These are phyloP conservation scores for Brachionus manjavacas DNA, from an alignment of 1,140 invertebrate genomes.

Conservation along the genomic window DNA sequence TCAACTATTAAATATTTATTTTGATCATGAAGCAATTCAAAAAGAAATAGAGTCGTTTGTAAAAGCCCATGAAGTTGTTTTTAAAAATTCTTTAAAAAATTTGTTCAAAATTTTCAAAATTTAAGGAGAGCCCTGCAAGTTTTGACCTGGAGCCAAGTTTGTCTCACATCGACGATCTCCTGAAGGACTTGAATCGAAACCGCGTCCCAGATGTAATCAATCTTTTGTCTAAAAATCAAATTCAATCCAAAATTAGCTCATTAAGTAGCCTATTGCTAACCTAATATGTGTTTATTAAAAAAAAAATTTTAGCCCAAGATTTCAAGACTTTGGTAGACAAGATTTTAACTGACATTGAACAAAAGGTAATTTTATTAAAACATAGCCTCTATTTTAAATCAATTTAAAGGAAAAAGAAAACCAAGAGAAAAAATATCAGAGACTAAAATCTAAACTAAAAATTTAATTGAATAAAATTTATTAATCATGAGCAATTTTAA, in stretches of 20 bases:
- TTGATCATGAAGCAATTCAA: background rate
- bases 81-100: background rate
- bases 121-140: conserved; percentile 17
- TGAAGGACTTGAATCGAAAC: conserved; percentile 13
- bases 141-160: conserved; percentile 39
- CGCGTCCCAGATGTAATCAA: background rate
- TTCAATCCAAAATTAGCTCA: background rate
- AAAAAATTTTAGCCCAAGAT: background rate
- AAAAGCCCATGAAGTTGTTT: background rate
- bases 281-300: background rate
- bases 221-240: background rate
- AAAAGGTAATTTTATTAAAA: background rate
- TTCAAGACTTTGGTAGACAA: background rate
- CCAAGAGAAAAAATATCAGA: background rate
- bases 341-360: background rate
- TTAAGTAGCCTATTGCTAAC: background rate
- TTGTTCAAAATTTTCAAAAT: background rate
- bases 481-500: background rate
- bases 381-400: background rate
- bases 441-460: background rate
- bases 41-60: conserved; percentile 32
- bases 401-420: background rate
- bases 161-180: background rate
- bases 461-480: conserved; percentile 5
- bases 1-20: conserved; percentile 22